Base-by-base conservation (phyloP, 2,888 invertebrate genomes). In the Platypus cylindrus region DNA sequence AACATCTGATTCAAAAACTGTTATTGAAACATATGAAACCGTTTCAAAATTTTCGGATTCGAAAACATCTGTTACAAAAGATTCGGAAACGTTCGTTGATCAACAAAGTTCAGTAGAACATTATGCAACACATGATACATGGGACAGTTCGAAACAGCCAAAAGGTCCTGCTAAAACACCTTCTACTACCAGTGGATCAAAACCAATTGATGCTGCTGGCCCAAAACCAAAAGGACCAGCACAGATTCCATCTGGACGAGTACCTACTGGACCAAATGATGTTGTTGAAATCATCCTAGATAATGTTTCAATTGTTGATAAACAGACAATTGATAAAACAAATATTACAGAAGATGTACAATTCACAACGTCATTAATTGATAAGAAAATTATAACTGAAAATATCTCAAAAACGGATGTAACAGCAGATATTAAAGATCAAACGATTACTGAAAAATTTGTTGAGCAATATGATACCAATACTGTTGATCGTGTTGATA, bases 401-500 rank as follows among this genome's bases (percentile, higher is more conserved):
- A 45, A 48, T 18, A 17, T 39, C 22, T 35, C 40, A 13, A 37
- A 39, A 12, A 37, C 33, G 15, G 34, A 34, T 13, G 27, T 43
- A 9, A 37, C n/a, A 7, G 14, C 16, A 5, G 40, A 44, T 22
- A 39, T 24, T 3, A 44, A 39, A 26, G 38, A 38, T 18, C 34
- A 31, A 27, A 32, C 13, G 22, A 33, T 39, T 5, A 43, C 37
- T 17, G 32, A 44, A 25, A 45, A 36, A 22, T 40, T 46, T 35
- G 39, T 48, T 8, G 33, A 22, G 8, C 35, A 29, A 11, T 20
- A 30, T 11, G 44, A 41, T 33, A 35, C 35, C 15, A n/a, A n/a
- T n/a, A 35, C 37, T 15, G 47, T 49, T 5, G 47, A 70, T 64
- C 41, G 64, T 64, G 44, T 68, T 12, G 43, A 66, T 49, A 70